Base-by-base conservation (phyloP, 2,113 vertebrate genomes). In the Morone saxatilis region DNA sequence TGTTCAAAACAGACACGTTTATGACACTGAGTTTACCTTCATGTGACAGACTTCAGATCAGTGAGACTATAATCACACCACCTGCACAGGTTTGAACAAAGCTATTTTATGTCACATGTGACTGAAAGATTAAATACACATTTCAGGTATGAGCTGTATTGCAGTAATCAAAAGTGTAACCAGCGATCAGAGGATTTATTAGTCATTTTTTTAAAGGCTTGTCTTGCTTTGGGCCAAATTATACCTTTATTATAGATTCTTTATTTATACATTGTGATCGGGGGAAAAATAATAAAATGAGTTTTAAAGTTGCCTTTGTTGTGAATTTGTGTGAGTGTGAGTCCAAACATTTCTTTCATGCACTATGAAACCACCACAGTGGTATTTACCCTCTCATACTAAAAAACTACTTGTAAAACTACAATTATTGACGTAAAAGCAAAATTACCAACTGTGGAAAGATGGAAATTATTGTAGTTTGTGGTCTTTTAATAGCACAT, bases 281-380 rank as follows among this genome's bases (percentile, higher is more conserved):
- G 59, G 38, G 13, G 25, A 0, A 38, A 47, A 90, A 91, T 90
- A 92, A 91, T 91, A 92, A 92, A 92, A 31, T 31, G 31, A 84
- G 62, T 76, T 92, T 85, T 10, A 72, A 47, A 40, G 14, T 13
- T 31, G 61, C 56, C 16, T 82, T 51, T 19, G 4, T 38, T 83
- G 61, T 73, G 61, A 1, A 19, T 22, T 0, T 65, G 20, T 73
- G 31, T 51, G 14, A 6, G 31, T 20, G 9, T 31, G 22, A 36
- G 62, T 47, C 4, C 1, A 51, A 19, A 53, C 8, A 6, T 69
- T 53, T 69, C 6, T 31, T 59, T 59, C 9, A 45, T 31, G 31
- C 31, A 31, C 31, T 31, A 31, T 12, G 1, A 45, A 3, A 48
- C n/a, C 25, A 13, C 54, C 11, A 9, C 7, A 54, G 19, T 54